These are phyloP conservation scores for Aldrovandia affinis DNA, from an alignment of 2,797 vertebrate species.

Conservation along the genomic window DNA sequence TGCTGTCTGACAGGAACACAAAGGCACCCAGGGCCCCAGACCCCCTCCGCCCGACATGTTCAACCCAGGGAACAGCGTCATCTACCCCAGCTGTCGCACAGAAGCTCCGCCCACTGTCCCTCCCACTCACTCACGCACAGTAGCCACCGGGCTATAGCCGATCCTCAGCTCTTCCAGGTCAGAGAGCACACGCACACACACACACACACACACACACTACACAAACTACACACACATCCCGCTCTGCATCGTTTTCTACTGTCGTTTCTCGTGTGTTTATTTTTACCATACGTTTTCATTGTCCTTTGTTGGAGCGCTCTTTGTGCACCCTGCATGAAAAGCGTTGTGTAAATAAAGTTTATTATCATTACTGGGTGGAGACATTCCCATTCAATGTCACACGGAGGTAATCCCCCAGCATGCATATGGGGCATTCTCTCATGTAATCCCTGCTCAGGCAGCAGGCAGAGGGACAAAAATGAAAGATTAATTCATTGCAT, in stretches of 20 bases:
- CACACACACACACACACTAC: too few species aligned
- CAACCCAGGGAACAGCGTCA: background rate
- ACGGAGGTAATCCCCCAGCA: slow-evolving; percentile 25
- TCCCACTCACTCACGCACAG: background rate
- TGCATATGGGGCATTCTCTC: slow-evolving; percentile 19
- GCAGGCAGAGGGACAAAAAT: background rate
- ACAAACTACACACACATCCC: background rate
- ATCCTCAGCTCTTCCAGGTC: slow-evolving; percentile 3
- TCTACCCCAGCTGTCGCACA: background rate
- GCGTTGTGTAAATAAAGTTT: background rate
- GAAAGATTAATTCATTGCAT: background rate
- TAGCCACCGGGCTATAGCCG: background rate
- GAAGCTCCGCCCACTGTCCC: background rate
- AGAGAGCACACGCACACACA: background rate
- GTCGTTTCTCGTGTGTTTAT: background rate
- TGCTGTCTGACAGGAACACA: background rate
- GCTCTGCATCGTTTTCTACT: background rate
- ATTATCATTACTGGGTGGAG: background rate
- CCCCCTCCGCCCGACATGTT: background rate
- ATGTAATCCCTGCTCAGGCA: slow-evolving; percentile 32
- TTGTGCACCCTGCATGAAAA: background rate
- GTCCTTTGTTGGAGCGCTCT: background rate
- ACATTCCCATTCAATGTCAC: background rate
- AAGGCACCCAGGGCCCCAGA: background rate
- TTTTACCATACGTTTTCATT: background rate